Base-by-base conservation (phyloP, 2,113 vertebrate species). In the Mus pahari region DNA sequence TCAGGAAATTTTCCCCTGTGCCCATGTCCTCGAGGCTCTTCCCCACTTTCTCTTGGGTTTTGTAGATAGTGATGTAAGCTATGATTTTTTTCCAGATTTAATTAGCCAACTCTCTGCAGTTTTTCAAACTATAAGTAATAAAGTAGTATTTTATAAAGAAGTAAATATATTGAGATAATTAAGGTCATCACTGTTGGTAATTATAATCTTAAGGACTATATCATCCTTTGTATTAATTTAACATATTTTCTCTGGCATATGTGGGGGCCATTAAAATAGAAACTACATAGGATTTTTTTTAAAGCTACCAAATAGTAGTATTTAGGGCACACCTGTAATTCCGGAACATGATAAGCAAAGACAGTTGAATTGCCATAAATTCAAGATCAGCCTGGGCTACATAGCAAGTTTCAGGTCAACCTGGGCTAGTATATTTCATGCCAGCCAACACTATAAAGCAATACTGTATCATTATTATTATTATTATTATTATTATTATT, bases 91-190 rank as follows among this genome's bases (percentile, higher is more conserved):
- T 71, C 50, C 68, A 53, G 89, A 90, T 55, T 14, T 62, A 55
- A 79, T 42, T 58, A n/a, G 58, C 14, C 39, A 36, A 53, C 5
- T 71, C 19, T 77, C 45, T 45, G 13, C 58, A 31, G 73, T 19
- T 88, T 90, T 92, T 94, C 28, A 68, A 91, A 36, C 55, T 48
- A 14, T 5, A 55, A 33, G 5, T 33, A 93, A 31, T 74, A 93
- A 88, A 19, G 45, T 42, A n/a, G 19, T 74, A 96, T 71, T 86
- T 94, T 22, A 64, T 1, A 1, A 84, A 45, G 13, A 82, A 75
- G 22, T 91, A 70, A 91, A 79, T 81, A 71, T 95, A 31, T 20
- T 86, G 33, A 91, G 91, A 95, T 81, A 91, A 39, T 90, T 79
- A 88, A 75, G 50, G 9, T 60, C 24, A 86, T 60, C 33, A 48